phyloP scores from a whole-genome alignment of 2,888 invertebrate genomes.

The Caenorhabditis becei region DNA sequence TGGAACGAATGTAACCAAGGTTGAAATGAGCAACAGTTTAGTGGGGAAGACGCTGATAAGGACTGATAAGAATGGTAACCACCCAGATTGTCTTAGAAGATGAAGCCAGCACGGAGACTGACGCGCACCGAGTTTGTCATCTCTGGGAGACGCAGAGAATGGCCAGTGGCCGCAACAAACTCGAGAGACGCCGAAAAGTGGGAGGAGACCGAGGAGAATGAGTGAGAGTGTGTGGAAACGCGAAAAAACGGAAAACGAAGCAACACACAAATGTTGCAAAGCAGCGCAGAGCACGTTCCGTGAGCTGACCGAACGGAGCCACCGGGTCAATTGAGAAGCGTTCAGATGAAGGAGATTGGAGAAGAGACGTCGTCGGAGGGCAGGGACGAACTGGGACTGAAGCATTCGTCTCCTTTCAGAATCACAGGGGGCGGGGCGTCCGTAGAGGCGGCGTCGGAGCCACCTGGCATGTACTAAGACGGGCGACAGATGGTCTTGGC shows the following conservation, averaged over 20 bases:
- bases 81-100: conserved; percentile 37
- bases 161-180: conserved; percentile 51
- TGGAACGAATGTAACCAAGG: background rate
- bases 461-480: conserved; percentile 33
- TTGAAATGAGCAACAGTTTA: background rate
- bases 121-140: conserved; percentile 50
- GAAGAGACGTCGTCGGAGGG: background rate
- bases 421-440: conserved; percentile 17
- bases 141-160: conserved; percentile 55
- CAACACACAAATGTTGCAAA: conserved; percentile 48
- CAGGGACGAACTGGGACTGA: background rate
- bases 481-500: conserved; percentile 27
- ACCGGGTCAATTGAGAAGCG: background rate
- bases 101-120: conserved; percentile 28
- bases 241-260: conserved; percentile 32
- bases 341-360: background rate
- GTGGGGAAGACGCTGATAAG: background rate
- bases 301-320: no score
- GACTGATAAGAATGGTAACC: conserved; percentile 25
- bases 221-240: conserved; percentile 23
- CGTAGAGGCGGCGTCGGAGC: conserved; percentile 36
- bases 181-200: conserved; percentile 51
- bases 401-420: background rate
- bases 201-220: conserved; percentile 31
- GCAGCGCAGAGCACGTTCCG: conserved; percentile 10